Evolutionary conservation across 2,797 vertebrate genomes (phyloP), one percentile per base, ranked within the genome.

Genomic region (Sparus aurata): DNA sequence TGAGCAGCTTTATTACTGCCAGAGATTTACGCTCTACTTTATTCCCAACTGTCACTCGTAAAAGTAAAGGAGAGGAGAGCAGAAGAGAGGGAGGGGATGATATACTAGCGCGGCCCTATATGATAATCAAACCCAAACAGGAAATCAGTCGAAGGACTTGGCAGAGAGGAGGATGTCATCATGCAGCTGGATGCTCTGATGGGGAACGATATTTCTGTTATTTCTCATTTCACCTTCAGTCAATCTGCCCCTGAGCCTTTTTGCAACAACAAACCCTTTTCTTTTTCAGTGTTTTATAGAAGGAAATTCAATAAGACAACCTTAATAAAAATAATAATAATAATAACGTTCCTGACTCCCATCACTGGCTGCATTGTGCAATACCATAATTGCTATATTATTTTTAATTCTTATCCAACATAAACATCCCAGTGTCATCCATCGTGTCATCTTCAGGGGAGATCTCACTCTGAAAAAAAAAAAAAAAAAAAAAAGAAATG

Each of bases 71-170:
- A 87, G 87, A 89, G 84, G 73, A 84, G 78, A 88, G 85, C 73
- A 90, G 79, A 82, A 79, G 83, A 88, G 91, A 91, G 89, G 92
- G 91, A 89, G 89, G 82, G 80, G 89, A 93, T 93, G 90, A 94
- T 94, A 89, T 91, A 92, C 84, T 86, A 80, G 87, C 49, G 5
- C 17, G 18, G 89, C 49, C 75, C 82, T 87, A 85, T 85, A 92
- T 89, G 88, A 94, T 94, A 89, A 95, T 93, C 93, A 93, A 94
- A 94, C 92, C 89, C 87, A 93, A 95, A 94, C 93, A 95, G 94
- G 94, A 95, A 94, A 94, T 91, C 88, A 91, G 87, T 83, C 50
- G 45, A 83, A 92, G 85, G 69, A 88, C 87, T 90, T 89, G 90
- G 80, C 86, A 87, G 85, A 82, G 82, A 89, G 82, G 69, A 80